A percentile compares a stretch with the other conserved stretches of the same genome.
These are phyloP conservation scores for Hyles euphorbiae DNA, from an alignment of 1,140 invertebrate genomes.

Conservation along the genomic window DNA sequence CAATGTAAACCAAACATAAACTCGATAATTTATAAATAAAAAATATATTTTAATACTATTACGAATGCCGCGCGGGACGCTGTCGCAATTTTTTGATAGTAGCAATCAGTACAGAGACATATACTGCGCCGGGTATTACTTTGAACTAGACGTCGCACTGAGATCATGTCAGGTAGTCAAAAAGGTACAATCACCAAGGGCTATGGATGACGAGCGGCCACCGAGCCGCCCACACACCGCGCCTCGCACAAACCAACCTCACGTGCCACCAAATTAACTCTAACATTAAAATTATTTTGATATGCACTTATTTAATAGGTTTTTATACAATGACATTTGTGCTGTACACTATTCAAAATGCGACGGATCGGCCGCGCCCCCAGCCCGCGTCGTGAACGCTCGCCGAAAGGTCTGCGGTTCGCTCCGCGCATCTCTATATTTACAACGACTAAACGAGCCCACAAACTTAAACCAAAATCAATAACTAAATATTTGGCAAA, in stretches of 20 bases:
- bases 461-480: constrained; percentile 39
- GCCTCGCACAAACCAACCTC: constrained; percentile 13
- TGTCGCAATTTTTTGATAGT: constrained; percentile 10
- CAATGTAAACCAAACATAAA: constrained; percentile 15
- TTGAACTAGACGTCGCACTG: too few species aligned
- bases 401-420: constrained; percentile 9
- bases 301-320: constrained; percentile 68
- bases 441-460: constrained; percentile 53
- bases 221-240: constrained; percentile 15
- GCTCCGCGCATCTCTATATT: constrained; percentile 37
- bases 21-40: constrained; percentile 28
- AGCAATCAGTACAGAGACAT: too few species aligned
- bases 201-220: constrained; percentile 10
- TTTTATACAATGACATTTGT: constrained; percentile 69
- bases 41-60: constrained; percentile 27
- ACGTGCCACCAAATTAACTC: constrained; percentile 45
- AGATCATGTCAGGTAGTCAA: not conserved
- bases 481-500: constrained; percentile 66
- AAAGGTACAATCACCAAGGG: not conserved
- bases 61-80: constrained; percentile 24
- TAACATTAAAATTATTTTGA: constrained; percentile 68
- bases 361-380: constrained; percentile 25
- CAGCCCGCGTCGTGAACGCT: too few species aligned
- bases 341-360: constrained; percentile 59
- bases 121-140: too few species aligned